Evolutionary conservation across 2,113 vertebrate genomes (phyloP), one percentile per base, ranked within the genome.

Genomic region (Oceanites oceanicus): DNA sequence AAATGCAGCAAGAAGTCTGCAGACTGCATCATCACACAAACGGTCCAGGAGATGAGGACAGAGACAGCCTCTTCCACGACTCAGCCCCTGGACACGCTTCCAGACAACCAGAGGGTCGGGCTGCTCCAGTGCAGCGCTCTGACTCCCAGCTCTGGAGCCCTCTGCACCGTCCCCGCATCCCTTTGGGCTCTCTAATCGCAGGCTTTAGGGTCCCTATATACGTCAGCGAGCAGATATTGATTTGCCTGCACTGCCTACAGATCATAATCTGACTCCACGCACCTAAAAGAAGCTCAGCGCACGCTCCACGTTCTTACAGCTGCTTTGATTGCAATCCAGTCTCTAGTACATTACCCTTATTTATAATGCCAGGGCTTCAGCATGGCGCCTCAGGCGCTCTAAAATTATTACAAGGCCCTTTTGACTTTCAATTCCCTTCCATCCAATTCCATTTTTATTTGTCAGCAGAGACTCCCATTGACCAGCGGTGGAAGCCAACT

Each of bases 351-450:
- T 98, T 97, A 97, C 96, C 93, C 95, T 98, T 97, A 98, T 97
- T 98, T 97, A 97, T 94, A 98, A 98, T 63, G 20, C 73, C 90
- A 25, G 81, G 56, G 34, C 92, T 89, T 85, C 80, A 45, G 59
- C 72, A 19, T 36, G 62, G 62, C 11, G 97, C 97, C 96, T 90
- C 76, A 62, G 98, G 97, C 96, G 14, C 6, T 91, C 68, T n/a
- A 10, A 84, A 96, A 97, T 98, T 97, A 98, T 98, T 97, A 96
- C 93, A 97, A 94, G 68, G 95, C 81, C 97, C 96, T 96, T 97
- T 97, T 97, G 97, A 98, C 97, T 98, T 97, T 93, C 92, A 98
- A 97, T 97, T 98, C 97, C 94, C 90, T 96, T 94, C 91, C 79
- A 94, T 96, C 89, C 97, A 90, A 95, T 96, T 94, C 96, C 95